Percentiles rank a stretch among this genome's conserved stretches.
Conservation (phyloP, 1,140 invertebrate species). For the Zaprionus ghesquierei region DNA sequence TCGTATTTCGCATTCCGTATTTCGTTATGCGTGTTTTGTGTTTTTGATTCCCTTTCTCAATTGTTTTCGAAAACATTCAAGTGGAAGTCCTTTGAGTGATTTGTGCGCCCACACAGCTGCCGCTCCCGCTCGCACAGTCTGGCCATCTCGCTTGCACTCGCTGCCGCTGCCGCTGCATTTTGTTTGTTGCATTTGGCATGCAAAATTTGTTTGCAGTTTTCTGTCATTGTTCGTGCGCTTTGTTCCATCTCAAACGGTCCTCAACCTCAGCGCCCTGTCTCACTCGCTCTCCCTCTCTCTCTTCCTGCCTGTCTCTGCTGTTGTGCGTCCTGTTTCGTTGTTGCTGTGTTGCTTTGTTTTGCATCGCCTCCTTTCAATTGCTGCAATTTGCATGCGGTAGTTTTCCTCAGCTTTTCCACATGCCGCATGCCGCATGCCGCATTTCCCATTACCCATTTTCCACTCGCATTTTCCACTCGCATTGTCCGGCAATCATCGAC, state of each 20-base stretch:
- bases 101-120: constrained; percentile 20
- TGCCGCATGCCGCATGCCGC: neutral
- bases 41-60: constrained; percentile 20
- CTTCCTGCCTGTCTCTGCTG: neutral
- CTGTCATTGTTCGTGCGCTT: constrained; percentile 46
- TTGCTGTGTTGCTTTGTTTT: neutral
- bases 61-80: constrained; percentile 61
- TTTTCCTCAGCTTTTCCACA: constrained; percentile 9
- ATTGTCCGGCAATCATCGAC: constrained; percentile 36
- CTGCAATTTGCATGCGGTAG: constrained; percentile 40
- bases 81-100: constrained; percentile 73
- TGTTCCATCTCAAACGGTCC: constrained; percentile 30
- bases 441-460: constrained; percentile 10
- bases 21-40: neutral
- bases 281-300: neutral
- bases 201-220: constrained; percentile 67
- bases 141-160: neutral
- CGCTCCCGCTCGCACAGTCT: neutral
- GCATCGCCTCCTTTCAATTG: constrained; percentile 19
- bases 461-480: constrained; percentile 7
- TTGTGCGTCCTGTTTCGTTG: neutral
- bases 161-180: neutral
- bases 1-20: neutral
- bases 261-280: neutral
- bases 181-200: constrained; percentile 70